phyloP scores from a whole-genome alignment of 2,113 vertebrate species.

The Holacanthus passer region DNA sequence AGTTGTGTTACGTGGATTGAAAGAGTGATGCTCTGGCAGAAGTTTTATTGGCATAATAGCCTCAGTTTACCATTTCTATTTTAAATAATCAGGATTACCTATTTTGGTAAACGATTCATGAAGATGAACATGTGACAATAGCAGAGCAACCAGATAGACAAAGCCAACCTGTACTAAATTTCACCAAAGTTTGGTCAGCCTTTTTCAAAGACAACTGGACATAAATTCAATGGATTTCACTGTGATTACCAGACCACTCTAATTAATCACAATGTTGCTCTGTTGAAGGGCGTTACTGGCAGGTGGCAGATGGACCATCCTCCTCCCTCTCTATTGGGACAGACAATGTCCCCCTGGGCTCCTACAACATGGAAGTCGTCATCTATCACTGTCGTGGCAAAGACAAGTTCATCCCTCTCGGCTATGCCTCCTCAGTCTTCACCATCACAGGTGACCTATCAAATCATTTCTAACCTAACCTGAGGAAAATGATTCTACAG shows the following conservation, averaged over 20 bases:
- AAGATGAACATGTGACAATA: not conserved
- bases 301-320: slow-evolving; percentile 90
- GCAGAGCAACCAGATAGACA: not conserved
- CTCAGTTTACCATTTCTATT: not conserved
- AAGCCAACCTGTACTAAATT: not conserved
- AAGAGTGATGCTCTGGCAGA: not conserved
- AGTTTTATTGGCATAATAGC: not conserved
- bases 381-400: slow-evolving; percentile 91
- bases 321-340: slow-evolving; percentile 89
- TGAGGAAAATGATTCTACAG: not conserved
- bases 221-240: not conserved
- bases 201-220: too few relatives aligned
- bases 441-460: slow-evolving; percentile 87
- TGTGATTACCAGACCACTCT: not conserved
- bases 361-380: slow-evolving; percentile 93
- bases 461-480: not conserved
- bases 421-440: slow-evolving; percentile 87
- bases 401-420: slow-evolving; percentile 91
- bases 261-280: slow-evolving; percentile 14
- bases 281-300: slow-evolving; percentile 91
- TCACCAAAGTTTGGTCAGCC: not conserved
- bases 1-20: not conserved
- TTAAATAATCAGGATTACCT: not conserved
- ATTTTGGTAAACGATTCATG: not conserved
- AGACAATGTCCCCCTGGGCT: slow-evolving; percentile 85